These are phyloP conservation scores for Neofelis nebulosa DNA, from an alignment of 2,113 vertebrate species.

Conservation along the genomic window DNA sequence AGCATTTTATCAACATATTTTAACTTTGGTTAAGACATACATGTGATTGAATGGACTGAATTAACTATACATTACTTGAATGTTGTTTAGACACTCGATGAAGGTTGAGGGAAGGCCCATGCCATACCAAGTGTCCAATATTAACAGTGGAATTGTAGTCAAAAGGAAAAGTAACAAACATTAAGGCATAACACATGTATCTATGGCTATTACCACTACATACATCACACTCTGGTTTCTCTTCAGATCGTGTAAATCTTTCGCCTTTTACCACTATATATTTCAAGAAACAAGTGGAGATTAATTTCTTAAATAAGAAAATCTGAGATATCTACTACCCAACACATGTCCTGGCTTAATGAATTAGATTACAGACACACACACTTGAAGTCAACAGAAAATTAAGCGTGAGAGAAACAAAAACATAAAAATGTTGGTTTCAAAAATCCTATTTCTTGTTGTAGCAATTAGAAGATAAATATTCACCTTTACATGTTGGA, in stretches of 20 bases:
- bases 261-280: not conserved
- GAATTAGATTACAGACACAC: not conserved
- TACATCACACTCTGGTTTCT: too few relatives aligned
- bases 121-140: not conserved
- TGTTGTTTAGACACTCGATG: not conserved
- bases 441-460: not conserved
- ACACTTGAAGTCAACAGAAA: not conserved
- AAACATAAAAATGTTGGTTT: too few relatives aligned
- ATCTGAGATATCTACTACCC: fast-evolving
- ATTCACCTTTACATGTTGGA: slow-evolving; percentile 84
- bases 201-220: not conserved
- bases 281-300: not conserved
- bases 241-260: too few relatives aligned
- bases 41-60: not conserved
- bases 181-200: not conserved
- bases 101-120: fast-evolving
- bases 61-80: not conserved
- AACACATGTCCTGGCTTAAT: not conserved
- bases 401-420: not conserved
- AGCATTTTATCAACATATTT: not conserved
- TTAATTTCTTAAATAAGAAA: not conserved
- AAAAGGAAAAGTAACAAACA: not conserved
- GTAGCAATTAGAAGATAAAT: not conserved
- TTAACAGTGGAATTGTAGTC: not conserved
- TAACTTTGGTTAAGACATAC: not conserved